Conservation (phyloP, 2,888 invertebrate species). For the Orthonychiurus folsomi region DNA sequence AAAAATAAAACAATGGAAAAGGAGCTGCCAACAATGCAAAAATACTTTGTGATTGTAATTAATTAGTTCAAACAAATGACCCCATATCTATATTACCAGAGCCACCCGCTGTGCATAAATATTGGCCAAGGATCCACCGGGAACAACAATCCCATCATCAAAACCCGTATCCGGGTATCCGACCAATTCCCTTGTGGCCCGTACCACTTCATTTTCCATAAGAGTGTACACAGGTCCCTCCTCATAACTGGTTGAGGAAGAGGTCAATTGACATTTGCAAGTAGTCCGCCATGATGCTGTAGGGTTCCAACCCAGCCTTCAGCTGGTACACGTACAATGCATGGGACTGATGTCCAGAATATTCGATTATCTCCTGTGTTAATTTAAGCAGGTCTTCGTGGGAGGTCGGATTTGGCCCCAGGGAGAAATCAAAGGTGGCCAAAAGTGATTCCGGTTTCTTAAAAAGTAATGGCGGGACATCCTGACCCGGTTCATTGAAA, state of each 20-base stretch:
- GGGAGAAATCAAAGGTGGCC: constrained; percentile 9
- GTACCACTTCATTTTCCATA: constrained; percentile 26
- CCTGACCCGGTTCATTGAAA: background rate
- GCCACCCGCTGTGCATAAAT: constrained; percentile 16
- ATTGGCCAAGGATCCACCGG: constrained; percentile 16
- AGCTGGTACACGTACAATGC: constrained; percentile 14
- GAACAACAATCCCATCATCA: constrained; percentile 19
- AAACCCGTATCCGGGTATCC: constrained; percentile 14
- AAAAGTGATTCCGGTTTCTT: constrained; percentile 3
- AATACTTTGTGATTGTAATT: too few species aligned
- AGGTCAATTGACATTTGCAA: too few species aligned
- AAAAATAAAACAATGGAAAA: too few species aligned
- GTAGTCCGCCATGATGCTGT: constrained; percentile 26
- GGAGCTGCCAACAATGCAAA: too few species aligned
- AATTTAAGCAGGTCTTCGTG: constrained; percentile 8
- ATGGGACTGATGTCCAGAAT: constrained; percentile 12
- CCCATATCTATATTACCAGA: too few species aligned
- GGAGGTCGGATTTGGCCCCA: background rate
- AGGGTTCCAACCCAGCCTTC: constrained; percentile 21
- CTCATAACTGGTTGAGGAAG: too few species aligned
- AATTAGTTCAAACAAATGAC: too few species aligned
- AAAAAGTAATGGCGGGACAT: constrained; percentile 11
- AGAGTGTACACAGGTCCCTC: constrained; percentile 27
- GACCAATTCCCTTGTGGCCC: constrained; percentile 10
- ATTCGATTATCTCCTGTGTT: constrained; percentile 10